Base-by-base conservation (phyloP, 2,113 vertebrate genomes). In the Pachyramphus minor region DNA sequence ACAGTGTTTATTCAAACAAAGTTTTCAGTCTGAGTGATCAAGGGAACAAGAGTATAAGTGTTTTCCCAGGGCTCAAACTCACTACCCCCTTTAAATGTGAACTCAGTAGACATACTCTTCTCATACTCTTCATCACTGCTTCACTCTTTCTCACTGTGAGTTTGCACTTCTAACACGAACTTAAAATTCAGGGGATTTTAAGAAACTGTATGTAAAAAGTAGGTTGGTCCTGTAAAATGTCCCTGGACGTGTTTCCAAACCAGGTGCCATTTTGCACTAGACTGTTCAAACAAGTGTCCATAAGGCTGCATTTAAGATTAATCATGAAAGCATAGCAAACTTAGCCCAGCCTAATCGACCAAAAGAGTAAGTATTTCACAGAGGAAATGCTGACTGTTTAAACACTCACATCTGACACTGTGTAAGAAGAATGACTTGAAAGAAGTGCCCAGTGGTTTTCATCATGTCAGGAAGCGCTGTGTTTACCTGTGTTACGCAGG, bases 401-500 rank as follows among this genome's bases (percentile, higher is more conserved):
- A 87, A 95, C 94, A 97, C 84, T 96, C 83, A 95, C 90, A 95
- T 95, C 97, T 97, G 96, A 96, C 97, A 93, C 93, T 88, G 53
- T 66, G 72, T 79, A 87, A 98, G 84, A 98, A 97, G 91, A 96
- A 96, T 97, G 95, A 89, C 95, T 97, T 96, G 94, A 97, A 97
- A 98, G 93, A 95, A 95, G 80, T 91, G 68, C 49, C 59, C 68
- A 91, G 69, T 92, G 84, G 82, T 92, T 96, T 95, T 90, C 96
- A 94, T 28, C 6, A 3, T 88, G 71, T 96, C 96, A 97, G 98
- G 98, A 98, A 98, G 93, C 94, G 41, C 66, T 95, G 83, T 97
- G 96, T 98, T 97, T 98, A 98, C 97, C 89, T 94, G 97, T 97
- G 96, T 97, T 91, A 78, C 8, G 21, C 96, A 95, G 94, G 77